Evolutionary conservation across 2,797 vertebrate species (phyloP), one percentile per base, ranked within the genome.

Genomic region (Phylloscopus collybita): DNA sequence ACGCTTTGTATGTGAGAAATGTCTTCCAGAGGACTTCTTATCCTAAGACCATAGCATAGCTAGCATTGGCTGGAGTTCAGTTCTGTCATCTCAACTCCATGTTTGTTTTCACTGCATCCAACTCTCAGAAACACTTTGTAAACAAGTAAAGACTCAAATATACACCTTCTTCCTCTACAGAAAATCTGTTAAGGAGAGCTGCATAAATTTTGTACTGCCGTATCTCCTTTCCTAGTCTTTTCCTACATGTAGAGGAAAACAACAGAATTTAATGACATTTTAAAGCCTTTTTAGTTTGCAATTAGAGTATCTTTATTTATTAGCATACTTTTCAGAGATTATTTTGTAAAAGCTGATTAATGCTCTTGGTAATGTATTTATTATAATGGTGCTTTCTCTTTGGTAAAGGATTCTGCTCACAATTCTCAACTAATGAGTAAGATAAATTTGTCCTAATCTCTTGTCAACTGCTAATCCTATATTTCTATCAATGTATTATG

Each of bases 261-360:
- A 56, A 0, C 13, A n/a, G 22, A 69, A 44, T 13, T 17, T 38
- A 86, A 82, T 70, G 20, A 64, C 14, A 86, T 61, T 67, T 86
- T 40, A 91, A 50, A 94, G 23, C 6, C 27, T 40, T 90, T 71
- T 88, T n/a, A 61, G 10, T 62, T 74, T 83, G 30, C 29, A 65
- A 11, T 71, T 78, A 74, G 13, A 73, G 21, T 74, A 23, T 88
- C 61, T 83, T 75, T 88, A 70, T 88, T 90, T 92, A 78, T 80
- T 74, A 85, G 49, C 30, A 36, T 57, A 36, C 22, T 90, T 80
- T 73, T 42, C 44, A 65, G 60, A 61, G 36, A 61, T 93, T 90
- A 85, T 78, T 89, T 86, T 86, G 34, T 69, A 90, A 93, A 91
- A 95, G 56, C 74, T 92, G 56, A 89, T 88, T 91, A 94, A 90